Evolutionary conservation across 92 coral and sea anemone species (phyloP).

Genomic region (Scolanthus callimorphus): DNA sequence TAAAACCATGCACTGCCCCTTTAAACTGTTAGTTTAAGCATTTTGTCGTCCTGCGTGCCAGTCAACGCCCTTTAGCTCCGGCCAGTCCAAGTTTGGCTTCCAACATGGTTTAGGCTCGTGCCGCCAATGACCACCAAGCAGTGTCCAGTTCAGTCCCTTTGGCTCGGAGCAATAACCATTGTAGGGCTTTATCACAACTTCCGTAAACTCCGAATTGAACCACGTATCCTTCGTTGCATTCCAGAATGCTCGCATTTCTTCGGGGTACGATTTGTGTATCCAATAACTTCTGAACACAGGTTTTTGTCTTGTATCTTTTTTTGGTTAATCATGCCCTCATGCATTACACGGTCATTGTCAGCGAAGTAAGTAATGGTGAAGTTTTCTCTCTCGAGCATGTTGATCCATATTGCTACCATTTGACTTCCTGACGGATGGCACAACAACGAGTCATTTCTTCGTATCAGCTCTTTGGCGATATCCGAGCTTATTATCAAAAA

Average conservation of each 20-base stretch:
- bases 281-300: constrained; percentile 7
- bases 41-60: too few species aligned
- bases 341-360: constrained; percentile 14
- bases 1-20: too few species aligned
- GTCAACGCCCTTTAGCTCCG: too few species aligned
- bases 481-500: constrained; percentile 10
- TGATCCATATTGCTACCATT: constrained; percentile 28
- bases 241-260: too few species aligned
- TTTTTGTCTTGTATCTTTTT: neutral
- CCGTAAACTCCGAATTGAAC: neutral
- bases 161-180: too few species aligned
- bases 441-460: constrained; percentile 12
- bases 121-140: constrained; percentile 3
- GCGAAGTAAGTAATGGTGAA: constrained; percentile 18
- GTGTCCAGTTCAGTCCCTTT: too few species aligned
- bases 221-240: constrained; percentile 13
- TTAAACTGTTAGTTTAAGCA: too few species aligned
- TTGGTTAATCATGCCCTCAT: neutral
- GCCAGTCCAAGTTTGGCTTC: too few species aligned
- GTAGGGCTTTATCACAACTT: neutral
- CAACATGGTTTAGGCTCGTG: constrained; percentile 15
- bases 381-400: constrained; percentile 21
- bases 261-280: too few species aligned
- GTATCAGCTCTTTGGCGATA: constrained; percentile 14
- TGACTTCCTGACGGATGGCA: constrained; percentile 25